These are phyloP conservation scores for Conus betulinus DNA, from an alignment of 1,140 invertebrate species.

Conservation along the genomic window DNA sequence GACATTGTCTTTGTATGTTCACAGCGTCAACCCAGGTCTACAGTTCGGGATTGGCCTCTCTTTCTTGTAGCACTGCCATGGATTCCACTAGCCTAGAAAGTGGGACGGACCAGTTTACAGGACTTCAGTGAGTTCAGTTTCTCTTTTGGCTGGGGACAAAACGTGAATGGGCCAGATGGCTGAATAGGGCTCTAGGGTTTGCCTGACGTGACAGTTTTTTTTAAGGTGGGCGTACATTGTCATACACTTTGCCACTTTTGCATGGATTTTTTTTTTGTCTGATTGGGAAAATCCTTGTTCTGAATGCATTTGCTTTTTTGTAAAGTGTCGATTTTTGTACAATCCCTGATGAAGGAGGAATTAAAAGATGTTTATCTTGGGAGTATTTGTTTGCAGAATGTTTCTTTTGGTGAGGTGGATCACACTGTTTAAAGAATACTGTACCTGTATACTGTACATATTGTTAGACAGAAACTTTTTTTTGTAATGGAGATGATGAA, in stretches of 20 bases:
- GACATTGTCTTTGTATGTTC: too few species aligned
- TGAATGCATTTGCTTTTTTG: not conserved
- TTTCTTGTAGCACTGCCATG: conserved; percentile 77
- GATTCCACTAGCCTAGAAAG: not conserved
- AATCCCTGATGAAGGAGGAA: not conserved
- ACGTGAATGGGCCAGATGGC: too few species aligned
- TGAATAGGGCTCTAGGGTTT: too few species aligned
- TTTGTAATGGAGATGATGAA: too few species aligned
- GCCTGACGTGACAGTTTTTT: not conserved
- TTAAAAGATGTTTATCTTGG: not conserved
- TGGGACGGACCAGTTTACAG: too few species aligned
- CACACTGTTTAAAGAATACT: too few species aligned
- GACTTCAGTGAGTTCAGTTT: too few species aligned
- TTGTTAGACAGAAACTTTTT: too few species aligned
- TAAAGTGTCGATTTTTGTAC: not conserved
- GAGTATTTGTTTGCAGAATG: not conserved
- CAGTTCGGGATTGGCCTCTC: conserved; percentile 85
- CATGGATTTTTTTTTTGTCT: not conserved
- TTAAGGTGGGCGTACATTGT: not conserved
- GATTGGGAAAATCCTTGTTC: too few species aligned
- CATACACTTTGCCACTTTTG: not conserved
- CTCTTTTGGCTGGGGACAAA: too few species aligned
- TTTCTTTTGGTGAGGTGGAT: too few species aligned
- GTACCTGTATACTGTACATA: too few species aligned
- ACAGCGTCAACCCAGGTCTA: conserved; percentile 78